These are phyloP conservation scores for Chelidonichthys spinosus DNA, from an alignment of 2,797 vertebrate species.

Conservation along the genomic window DNA sequence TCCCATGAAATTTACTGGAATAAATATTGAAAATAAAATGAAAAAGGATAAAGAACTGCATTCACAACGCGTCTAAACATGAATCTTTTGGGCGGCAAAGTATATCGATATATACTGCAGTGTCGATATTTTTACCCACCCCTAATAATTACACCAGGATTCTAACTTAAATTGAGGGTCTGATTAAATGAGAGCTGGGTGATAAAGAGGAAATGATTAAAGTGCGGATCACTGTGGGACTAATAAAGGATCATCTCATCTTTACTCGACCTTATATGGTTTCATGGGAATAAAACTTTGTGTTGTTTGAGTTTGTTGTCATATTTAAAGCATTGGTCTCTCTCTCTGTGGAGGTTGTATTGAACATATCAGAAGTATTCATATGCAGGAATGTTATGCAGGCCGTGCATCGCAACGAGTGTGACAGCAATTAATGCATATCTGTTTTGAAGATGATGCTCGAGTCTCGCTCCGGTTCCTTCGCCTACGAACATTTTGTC, in stretches of 20 bases:
- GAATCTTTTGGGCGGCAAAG: too few relatives aligned
- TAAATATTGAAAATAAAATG: too few relatives aligned
- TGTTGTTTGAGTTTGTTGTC: conserved; percentile 20
- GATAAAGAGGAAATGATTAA: conserved; percentile 17
- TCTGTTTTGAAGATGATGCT: conserved; percentile 26
- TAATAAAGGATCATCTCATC: too few relatives aligned
- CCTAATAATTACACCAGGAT: conserved; percentile 33
- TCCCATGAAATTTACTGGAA: too few relatives aligned
- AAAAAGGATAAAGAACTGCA: too few relatives aligned
- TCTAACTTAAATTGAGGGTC: conserved; percentile 16
- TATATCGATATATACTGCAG: too few relatives aligned
- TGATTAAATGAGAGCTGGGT: too few relatives aligned
- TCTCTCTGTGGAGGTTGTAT: conserved; percentile 1
- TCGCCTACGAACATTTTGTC: conserved; percentile 7
- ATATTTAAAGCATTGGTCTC: conserved; percentile 7
- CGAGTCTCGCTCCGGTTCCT: not conserved
- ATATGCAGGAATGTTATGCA: not conserved
- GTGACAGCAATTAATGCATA: conserved; percentile 18
- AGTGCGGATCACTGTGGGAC: not conserved
- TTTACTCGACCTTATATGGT: too few relatives aligned
- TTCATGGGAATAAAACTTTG: not conserved
- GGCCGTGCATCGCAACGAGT: conserved; percentile 10
- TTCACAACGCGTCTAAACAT: too few relatives aligned
- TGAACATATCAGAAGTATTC: conserved; percentile 14
- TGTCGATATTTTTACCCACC: too few relatives aligned